Percentiles rank a stretch among this genome's conserved stretches.
Conservation (phyloP, 1,140 invertebrate species). For the Cydia strobilella region DNA sequence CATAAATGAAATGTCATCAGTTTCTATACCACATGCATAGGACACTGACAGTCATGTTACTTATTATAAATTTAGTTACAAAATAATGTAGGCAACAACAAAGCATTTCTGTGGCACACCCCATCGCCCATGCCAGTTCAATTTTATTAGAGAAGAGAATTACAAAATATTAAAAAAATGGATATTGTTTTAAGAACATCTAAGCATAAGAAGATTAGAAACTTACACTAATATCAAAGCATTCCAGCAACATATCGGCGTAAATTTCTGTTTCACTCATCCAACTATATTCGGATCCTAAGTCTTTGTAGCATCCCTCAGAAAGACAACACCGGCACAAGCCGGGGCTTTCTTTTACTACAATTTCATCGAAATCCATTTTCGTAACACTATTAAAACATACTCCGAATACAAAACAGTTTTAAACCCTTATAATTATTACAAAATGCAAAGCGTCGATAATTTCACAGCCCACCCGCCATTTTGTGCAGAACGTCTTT, state of each 20-base stretch:
- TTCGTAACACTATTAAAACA: constrained; percentile 35
- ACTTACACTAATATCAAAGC: constrained; percentile 76
- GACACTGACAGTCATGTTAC: background rate
- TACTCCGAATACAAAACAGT: constrained; percentile 12
- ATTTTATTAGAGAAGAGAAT: background rate
- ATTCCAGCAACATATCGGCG: constrained; percentile 75
- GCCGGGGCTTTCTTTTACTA: constrained; percentile 72
- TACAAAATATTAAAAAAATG: background rate
- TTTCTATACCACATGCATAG: background rate
- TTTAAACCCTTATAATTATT: constrained; percentile 6
- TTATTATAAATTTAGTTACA: background rate
- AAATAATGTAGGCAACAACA: background rate
- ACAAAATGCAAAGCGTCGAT: constrained; percentile 9
- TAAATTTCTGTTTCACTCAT: constrained; percentile 73
- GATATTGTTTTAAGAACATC: background rate
- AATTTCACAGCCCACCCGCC: constrained; percentile 10
- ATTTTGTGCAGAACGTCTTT: constrained; percentile 6
- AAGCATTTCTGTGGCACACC: background rate
- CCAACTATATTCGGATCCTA: constrained; percentile 67
- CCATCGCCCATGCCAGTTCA: background rate
- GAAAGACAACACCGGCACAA: constrained; percentile 74
- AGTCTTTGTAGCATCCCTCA: constrained; percentile 73
- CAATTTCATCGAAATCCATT: constrained; percentile 70
- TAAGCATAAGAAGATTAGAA: constrained; percentile 29
- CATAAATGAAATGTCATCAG: background rate